Evolutionary conservation across 2,113 vertebrate genomes (phyloP).

Genomic region (Lophius piscatorius): DNA sequence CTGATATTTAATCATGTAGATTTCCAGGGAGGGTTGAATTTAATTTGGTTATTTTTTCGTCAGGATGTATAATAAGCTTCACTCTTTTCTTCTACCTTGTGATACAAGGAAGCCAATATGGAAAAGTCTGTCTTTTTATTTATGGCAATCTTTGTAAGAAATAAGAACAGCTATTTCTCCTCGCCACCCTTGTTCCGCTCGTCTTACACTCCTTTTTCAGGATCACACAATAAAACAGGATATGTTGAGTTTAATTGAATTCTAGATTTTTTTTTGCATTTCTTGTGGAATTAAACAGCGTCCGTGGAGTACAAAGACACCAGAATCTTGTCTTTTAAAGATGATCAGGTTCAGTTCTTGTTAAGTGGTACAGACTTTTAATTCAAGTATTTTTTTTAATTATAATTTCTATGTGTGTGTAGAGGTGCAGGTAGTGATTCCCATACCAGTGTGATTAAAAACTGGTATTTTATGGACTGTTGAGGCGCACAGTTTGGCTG

Average conservation of each 20-base stretch:
- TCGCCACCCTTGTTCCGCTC: background rate
- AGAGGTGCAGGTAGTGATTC: background rate
- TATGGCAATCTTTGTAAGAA: constrained; percentile 43
- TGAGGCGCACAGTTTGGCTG: no score
- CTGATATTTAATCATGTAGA: constrained; percentile 44
- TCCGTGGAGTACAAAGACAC: constrained; percentile 9
- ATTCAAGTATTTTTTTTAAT: constrained; percentile 2
- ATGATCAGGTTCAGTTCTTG: constrained; percentile 3
- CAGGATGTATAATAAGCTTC: constrained; percentile 10
- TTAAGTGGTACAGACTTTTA: constrained; percentile 1
- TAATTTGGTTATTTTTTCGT: constrained; percentile 47
- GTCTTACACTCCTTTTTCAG: background rate
- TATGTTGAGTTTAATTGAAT: constrained; percentile 43
- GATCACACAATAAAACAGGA: constrained; percentile 16
- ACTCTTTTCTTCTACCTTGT: constrained; percentile 16
- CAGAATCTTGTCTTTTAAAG: constrained; percentile 18
- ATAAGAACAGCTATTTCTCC: background rate
- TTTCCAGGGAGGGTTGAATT: constrained; percentile 50
- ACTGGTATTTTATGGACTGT: background rate
- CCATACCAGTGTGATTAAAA: background rate
- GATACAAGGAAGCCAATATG: constrained; percentile 14
- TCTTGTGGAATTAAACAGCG: constrained; percentile 20
- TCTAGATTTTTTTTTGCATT: constrained; percentile 17
- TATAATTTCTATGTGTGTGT: background rate
- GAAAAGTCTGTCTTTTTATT: constrained; percentile 32